Base-by-base conservation (phyloP, 2,113 vertebrate genomes). In the Rhabdomys dilectus region DNA sequence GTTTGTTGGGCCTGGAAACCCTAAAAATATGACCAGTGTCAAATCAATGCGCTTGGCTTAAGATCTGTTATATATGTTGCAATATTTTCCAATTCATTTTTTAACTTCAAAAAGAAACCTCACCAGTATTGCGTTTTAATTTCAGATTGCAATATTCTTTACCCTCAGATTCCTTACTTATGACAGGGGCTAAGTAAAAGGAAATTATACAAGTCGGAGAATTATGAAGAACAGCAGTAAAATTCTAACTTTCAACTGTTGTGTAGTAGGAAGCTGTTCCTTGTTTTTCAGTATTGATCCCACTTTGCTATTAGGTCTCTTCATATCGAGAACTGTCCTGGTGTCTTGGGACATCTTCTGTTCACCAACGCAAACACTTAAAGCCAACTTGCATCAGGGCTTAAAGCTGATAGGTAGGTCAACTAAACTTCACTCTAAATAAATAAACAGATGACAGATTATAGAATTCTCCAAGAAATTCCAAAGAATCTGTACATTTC, bases 151-250 rank as follows among this genome's bases (percentile, higher is more conserved):
- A 97, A 73, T 97, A 96, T 97, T 97, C 96, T 95, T 95, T 89
- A 95, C 53, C 70, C 39, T 90, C 48, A 96, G 98, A 97, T 97
- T 97, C 84, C 94, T 98, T 96, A 95, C 96, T 73, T 24, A 60
- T 96, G 96, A 89, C 56, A 97, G 3, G 85, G 77, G 88, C 77
- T 97, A 82, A 95, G 94, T 81, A 88, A 97, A 97, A 98, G 97
- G 89, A 97, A 94, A 97, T 94, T 95, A 97, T 31, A 93, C 93
- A 97, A 97, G 92, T 98, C 91, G 92, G 94, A 98, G 97, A 97
- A 98, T 97, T 95, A 96, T 94, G 80, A 98, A 96, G 96, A 98
- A 96, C 87, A 97, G 64, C 96, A 98, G 97, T 93, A 91, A 96
- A 97, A 97, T 62, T 58, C 48, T 88, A 78, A 94, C 93, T 51